These are phyloP conservation scores for Lycorma delicatula DNA, from an alignment of 1,140 invertebrate genomes.

Conservation along the genomic window DNA sequence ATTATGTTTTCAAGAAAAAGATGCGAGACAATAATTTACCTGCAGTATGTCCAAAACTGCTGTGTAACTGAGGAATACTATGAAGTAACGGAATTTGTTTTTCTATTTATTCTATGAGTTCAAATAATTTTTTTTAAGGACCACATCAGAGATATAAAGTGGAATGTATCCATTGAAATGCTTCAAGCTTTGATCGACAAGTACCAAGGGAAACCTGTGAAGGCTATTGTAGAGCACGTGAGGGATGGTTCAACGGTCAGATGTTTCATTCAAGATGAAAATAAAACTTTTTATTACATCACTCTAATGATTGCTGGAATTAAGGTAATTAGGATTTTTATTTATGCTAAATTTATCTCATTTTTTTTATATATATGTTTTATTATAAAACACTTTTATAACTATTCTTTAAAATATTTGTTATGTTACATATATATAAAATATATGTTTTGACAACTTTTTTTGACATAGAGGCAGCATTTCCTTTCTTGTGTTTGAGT, in stretches of 20 bases:
- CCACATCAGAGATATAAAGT: constrained; percentile 79
- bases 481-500: too few relatives aligned
- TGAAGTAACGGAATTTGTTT: too few relatives aligned
- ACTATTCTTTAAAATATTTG: too few relatives aligned
- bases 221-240: constrained; percentile 90
- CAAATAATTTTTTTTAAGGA: constrained; percentile 30
- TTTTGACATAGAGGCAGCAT: too few relatives aligned
- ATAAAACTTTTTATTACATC: constrained; percentile 61
- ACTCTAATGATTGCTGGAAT: constrained; percentile 94
- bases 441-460: too few relatives aligned
- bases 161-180: constrained; percentile 46
- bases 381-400: not conserved
- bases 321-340: too few relatives aligned
- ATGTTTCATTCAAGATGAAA: constrained; percentile 74
- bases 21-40: too few relatives aligned
- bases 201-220: constrained; percentile 64
- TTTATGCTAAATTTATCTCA: constrained; percentile 30
- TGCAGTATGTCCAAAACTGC: too few relatives aligned
- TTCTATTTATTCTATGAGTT: too few relatives aligned
- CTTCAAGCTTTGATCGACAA: constrained; percentile 49
- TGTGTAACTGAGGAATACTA: too few relatives aligned
- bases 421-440: too few relatives aligned
- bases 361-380: constrained; percentile 2
- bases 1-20: too few relatives aligned
- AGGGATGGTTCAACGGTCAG: constrained; percentile 92